Evolutionary conservation across 2,888 invertebrate genomes (phyloP).

Genomic region (Catocala sponsa): DNA sequence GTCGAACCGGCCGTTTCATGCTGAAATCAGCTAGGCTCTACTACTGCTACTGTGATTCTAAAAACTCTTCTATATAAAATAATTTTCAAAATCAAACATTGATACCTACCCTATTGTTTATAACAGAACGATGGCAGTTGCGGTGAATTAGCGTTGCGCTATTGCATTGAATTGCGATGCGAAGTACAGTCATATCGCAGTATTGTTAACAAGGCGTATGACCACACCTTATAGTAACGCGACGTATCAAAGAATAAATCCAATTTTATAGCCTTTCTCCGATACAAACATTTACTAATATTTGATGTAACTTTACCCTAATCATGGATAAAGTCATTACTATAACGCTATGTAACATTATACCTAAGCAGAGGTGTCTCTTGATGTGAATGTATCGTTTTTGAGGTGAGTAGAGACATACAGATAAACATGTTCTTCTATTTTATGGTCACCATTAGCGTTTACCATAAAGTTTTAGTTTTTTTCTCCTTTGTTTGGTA

Average conservation of each 20-base stretch:
- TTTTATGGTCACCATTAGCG: constrained; percentile 48
- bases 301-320: constrained; percentile 43
- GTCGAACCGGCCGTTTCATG: too few species aligned
- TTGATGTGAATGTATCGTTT: constrained; percentile 51
- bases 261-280: not conserved
- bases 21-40: too few species aligned
- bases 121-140: too few species aligned
- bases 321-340: constrained; percentile 55
- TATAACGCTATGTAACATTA: constrained; percentile 44
- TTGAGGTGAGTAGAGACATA: constrained; percentile 41
- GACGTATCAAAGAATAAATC: not conserved
- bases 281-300: constrained; percentile 52
- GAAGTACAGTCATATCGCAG: too few species aligned
- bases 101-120: too few species aligned
- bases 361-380: constrained; percentile 32
- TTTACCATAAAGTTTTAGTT: constrained; percentile 33
- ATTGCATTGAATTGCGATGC: too few species aligned
- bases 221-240: too few species aligned
- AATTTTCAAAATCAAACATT: too few species aligned
- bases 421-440: constrained; percentile 56
- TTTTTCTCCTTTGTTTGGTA: constrained; percentile 1
- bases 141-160: too few species aligned
- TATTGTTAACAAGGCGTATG: too few species aligned
- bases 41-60: too few species aligned
- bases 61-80: too few species aligned